Conservation (phyloP, 2,888 invertebrate genomes). For the Morpho achilles region DNA sequence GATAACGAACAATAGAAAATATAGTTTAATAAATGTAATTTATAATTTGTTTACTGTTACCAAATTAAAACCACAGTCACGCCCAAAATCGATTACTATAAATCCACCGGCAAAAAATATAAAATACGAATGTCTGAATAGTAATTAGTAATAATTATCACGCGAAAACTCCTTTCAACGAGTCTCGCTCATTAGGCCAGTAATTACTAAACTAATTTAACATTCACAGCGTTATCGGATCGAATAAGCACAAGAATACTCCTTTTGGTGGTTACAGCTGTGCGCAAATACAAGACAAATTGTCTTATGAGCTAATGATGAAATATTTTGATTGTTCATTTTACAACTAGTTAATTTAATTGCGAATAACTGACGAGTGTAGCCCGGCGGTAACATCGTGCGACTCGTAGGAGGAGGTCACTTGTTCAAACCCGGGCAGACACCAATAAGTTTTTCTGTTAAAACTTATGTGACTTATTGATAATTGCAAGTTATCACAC, state of each 20-base stretch:
- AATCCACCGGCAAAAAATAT: neutral
- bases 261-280: conserved; percentile 36
- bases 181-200: conserved; percentile 20
- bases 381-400: too few relatives aligned
- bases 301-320: too few relatives aligned
- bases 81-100: neutral
- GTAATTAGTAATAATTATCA: conserved; percentile 17
- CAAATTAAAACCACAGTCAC: neutral
- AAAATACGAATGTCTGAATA: conserved; percentile 12
- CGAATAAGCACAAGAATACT: conserved; percentile 24
- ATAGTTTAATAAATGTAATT: neutral
- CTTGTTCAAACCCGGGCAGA: too few relatives aligned
- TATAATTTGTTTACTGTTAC: too few relatives aligned
- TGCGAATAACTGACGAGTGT: too few relatives aligned
- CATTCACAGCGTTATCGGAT: conserved; percentile 24
- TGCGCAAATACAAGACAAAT: conserved; percentile 41
- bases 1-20: too few relatives aligned
- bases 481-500: too few relatives aligned
- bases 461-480: too few relatives aligned
- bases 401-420: too few relatives aligned
- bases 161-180: conserved; percentile 19
- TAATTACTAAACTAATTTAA: conserved; percentile 25
- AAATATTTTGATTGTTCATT: too few relatives aligned
- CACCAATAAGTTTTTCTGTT: too few relatives aligned
- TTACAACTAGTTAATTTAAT: too few relatives aligned